Evolutionary conservation across 35 echinoderm and acorn worm species (phyloP), one percentile per base, ranked within the genome.

Genomic region (Heliocidaris erythrogramma): DNA sequence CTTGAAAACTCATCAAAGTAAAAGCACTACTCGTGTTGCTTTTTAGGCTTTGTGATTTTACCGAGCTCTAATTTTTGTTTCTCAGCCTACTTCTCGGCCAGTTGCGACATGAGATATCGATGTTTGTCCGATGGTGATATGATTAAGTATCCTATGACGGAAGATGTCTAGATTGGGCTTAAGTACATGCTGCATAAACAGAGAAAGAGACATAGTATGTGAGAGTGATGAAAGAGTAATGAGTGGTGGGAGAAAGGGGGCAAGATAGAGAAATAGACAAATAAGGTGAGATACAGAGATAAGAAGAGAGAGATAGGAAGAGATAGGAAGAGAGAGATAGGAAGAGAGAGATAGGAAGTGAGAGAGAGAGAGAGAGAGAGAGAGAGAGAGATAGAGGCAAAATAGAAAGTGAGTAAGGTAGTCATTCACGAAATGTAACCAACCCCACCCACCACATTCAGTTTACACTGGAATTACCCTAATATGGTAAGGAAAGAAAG

Each of bases 101-200:
- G 17, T 78, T 78, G 65, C 65, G 65, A 78, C 65, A 78, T 21
- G 17, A 78, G 65, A 78, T 78, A 78, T 78, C 65, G 65, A 78
- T 78, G 65, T 78, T 78, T 78, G 65, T 78, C 65, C 65, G 65
- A 78, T 78, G 65, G 18, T 78, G 65, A 78, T 78, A 78, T 78
- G 65, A 78, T 78, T 78, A 78, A 78, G 65, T 78, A 78, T 78
- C 65, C 65, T 78, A 78, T 78, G 65, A 78, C 65, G 65, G 65
- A 78, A 78, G 65, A 78, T 78, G 65, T 78, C 65, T 24, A 78
- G 65, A 78, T 78, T 78, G 21, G 65, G 65, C 65, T 78, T 78
- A 78, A 78, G 65, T 78, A 78, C 65, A 78, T 78, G 65, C 65
- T 78, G 65, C 65, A 24, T 78, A 78, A 78, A 78, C 65, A 78